Base-by-base conservation (phyloP, 2,888 invertebrate species). In the Aricia artaxerxes region DNA sequence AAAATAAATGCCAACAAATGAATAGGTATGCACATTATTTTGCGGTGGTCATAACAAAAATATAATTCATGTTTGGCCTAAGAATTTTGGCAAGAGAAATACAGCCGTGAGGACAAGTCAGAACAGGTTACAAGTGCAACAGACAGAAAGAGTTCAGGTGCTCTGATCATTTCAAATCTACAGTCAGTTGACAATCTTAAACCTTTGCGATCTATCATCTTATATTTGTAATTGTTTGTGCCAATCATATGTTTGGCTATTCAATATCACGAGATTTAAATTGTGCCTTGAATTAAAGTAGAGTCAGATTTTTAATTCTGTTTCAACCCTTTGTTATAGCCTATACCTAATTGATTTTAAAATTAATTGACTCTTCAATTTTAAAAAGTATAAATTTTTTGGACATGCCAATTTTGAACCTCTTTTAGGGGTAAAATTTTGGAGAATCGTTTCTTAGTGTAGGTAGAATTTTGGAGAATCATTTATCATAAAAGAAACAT, bases 101-200 rank as follows among this genome's bases (percentile, higher is more conserved):
- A 73, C n/a, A 44, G 40, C 53, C 35, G 76, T 76, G 35, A 76
- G 76, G 76, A 76, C 76, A 76, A 76, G 76, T 76, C 57, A 13
- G 13, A 49, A 53, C 35, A 31, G 53, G 24, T 44, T 44, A 76
- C 57, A 76, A 76, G 76, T 57, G 76, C 76, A 31, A 13, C 53
- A 76, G 57, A 49, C 35, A 53, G 35, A 53, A n/a, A 53, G 76
- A 57, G 53, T 76, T 76, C 76, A 76, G 76, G 76, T 76, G 76
- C 53, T 76, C 31, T 31, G 49, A 5, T n/a, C 24, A 76, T 76
- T 53, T 76, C 76, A 57, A 31, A 76, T 3, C 16, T 1, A 75
- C 11, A 76, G 57, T 57, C 35, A 76, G 35, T 35, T 76, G 76
- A 35, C 76, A 76, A 57, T 11, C 16, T 16, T 76, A 76, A 57